These are phyloP conservation scores for Melipona beecheii DNA, from an alignment of 2,888 invertebrate genomes.

Conservation along the genomic window DNA sequence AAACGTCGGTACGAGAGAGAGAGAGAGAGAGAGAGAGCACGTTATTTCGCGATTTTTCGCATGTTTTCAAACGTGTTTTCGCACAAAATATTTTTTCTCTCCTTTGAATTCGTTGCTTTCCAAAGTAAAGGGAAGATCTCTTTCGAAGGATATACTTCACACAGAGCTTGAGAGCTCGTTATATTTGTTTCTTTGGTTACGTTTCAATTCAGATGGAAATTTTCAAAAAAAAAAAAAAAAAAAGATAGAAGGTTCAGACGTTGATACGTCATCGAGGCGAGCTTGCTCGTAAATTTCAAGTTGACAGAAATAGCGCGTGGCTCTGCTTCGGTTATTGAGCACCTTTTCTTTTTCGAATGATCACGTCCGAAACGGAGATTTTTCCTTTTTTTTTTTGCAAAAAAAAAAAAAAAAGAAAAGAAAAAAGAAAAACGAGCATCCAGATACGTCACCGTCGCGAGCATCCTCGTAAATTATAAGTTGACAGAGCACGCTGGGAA, in stretches of 20 bases:
- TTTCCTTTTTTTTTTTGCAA: not conserved
- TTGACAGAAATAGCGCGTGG: not conserved
- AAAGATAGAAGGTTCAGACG: not conserved
- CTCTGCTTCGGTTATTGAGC: not conserved
- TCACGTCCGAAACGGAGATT: not conserved
- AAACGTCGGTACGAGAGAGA: not conserved
- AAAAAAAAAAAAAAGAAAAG: not conserved
- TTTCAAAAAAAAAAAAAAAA: too few species aligned
- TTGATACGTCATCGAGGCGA: not conserved
- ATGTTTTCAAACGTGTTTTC: too few species aligned
- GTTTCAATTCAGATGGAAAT: too few species aligned
- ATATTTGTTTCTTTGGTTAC: too few species aligned
- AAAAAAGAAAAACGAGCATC: not conserved
- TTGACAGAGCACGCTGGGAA: too few species aligned
- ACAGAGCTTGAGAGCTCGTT: too few species aligned
- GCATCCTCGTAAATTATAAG: not conserved
- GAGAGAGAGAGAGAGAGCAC: too few species aligned
- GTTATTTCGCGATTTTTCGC: not conserved
- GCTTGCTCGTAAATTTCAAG: not conserved
- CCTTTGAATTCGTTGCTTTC: too few species aligned
- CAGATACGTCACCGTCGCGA: conserved; percentile 6
- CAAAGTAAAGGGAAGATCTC: too few species aligned
- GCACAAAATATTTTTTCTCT: too few species aligned
- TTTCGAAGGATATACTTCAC: too few species aligned
- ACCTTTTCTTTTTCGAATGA: not conserved